A percentile compares a stretch with the other conserved stretches of the same genome.
phyloP scores from a whole-genome alignment of 1,140 invertebrate species.

The Drosophila busckii region DNA sequence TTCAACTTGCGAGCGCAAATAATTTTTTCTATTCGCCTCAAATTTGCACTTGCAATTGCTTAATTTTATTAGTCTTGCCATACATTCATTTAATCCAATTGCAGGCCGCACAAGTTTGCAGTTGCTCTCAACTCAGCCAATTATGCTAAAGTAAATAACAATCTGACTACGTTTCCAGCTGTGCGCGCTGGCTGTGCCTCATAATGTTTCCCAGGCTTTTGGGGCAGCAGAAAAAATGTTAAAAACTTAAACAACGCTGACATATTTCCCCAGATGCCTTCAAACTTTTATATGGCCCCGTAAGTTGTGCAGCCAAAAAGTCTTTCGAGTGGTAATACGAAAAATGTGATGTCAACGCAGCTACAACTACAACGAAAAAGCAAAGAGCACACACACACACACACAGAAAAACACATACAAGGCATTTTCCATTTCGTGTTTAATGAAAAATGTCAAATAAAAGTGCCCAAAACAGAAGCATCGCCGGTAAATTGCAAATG shows the following conservation, averaged over 20 bases:
- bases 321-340: slow-evolving; percentile 44
- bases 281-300: slow-evolving; percentile 64
- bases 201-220: slow-evolving; percentile 22
- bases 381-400: neutral
- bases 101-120: slow-evolving; percentile 48
- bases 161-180: slow-evolving; percentile 23
- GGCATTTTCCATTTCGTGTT: slow-evolving; percentile 68
- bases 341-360: slow-evolving; percentile 71
- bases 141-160: slow-evolving; percentile 69
- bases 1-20: too few relatives aligned
- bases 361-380: slow-evolving; percentile 4
- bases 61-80: too few relatives aligned
- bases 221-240: slow-evolving; percentile 67
- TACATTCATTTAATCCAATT: slow-evolving; percentile 61
- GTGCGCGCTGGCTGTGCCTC: neutral
- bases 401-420: slow-evolving; percentile 21
- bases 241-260: slow-evolving; percentile 74
- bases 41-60: too few relatives aligned
- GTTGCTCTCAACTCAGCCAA: slow-evolving; percentile 54
- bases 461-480: slow-evolving; percentile 68
- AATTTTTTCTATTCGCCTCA: too few relatives aligned
- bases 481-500: slow-evolving; percentile 59
- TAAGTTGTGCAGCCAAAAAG: slow-evolving; percentile 44
- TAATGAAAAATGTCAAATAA: slow-evolving; percentile 77
- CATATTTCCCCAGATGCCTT: slow-evolving; percentile 74